Conservation (phyloP, 2,888 invertebrate species). For the Iphiclides podalirius region DNA sequence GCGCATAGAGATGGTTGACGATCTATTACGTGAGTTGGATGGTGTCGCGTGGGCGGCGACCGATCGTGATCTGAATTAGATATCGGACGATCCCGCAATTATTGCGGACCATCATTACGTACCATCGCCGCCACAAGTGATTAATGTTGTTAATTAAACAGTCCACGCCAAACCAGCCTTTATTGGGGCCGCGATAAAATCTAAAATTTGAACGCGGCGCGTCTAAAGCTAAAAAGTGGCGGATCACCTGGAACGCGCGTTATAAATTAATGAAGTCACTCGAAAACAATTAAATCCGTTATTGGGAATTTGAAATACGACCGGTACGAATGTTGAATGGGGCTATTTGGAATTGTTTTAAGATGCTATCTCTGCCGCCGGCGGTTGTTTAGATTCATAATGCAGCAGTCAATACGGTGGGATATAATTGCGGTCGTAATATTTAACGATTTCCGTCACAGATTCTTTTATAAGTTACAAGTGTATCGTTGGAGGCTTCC, state of each 20-base stretch:
- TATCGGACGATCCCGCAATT: slow-evolving; percentile 22
- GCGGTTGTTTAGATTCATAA: slow-evolving; percentile 8
- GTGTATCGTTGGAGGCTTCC: neutral
- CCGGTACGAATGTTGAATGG: slow-evolving; percentile 4
- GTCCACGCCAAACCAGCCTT: slow-evolving; percentile 7
- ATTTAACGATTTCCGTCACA: slow-evolving; percentile 16
- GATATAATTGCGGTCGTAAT: slow-evolving; percentile 13
- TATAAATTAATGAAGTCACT: slow-evolving; percentile 14
- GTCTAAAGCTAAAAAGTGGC: neutral
- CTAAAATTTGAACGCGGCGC: neutral
- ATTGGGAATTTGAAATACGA: slow-evolving; percentile 11
- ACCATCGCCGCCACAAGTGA: slow-evolving; percentile 19
- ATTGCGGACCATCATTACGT: slow-evolving; percentile 21
- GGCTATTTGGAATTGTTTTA: slow-evolving; percentile 9
- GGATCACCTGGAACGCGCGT: neutral
- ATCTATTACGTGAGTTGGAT: slow-evolving; percentile 7
- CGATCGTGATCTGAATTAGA: slow-evolving; percentile 23
- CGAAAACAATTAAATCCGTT: neutral
- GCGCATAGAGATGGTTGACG: slow-evolving; percentile 1
- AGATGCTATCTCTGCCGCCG: slow-evolving; percentile 13
- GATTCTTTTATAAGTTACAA: neutral
- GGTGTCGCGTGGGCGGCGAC: slow-evolving; percentile 15
- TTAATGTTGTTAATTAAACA: slow-evolving; percentile 21
- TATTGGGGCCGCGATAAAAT: neutral
- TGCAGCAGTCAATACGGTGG: neutral